These are phyloP conservation scores for Muscicapa comitata DNA, from an alignment of 2,797 vertebrate genomes.

Conservation along the genomic window DNA sequence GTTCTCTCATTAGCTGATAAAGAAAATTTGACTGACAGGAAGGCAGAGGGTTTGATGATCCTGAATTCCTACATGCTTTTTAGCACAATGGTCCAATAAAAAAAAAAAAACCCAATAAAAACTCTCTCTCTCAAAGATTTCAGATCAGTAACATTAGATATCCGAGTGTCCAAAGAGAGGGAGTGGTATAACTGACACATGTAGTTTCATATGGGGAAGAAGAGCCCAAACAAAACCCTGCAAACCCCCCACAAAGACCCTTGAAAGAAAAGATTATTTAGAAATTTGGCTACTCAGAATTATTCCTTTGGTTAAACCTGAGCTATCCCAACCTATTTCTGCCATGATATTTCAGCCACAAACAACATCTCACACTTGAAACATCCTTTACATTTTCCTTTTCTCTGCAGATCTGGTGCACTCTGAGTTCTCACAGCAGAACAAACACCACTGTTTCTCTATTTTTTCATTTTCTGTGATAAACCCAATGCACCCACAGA, in stretches of 20 bases:
- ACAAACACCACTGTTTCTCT: neutral
- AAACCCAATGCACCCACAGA: neutral
- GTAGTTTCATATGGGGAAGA: neutral
- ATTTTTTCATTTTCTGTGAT: neutral
- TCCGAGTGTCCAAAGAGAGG: neutral
- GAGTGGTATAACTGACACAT: neutral
- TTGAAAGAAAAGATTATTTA: neutral
- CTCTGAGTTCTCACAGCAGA: neutral
- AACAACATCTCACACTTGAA: neutral
- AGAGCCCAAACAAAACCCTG: rapidly evolving
- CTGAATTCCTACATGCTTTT: neutral
- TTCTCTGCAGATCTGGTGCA: neutral
- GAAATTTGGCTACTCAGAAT: neutral
- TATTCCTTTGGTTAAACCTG: neutral
- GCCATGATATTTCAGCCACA: neutral
- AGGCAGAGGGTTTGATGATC: neutral
- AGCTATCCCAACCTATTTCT: neutral
- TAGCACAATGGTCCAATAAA: neutral
- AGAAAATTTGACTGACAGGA: neutral
- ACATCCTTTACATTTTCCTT: neutral
- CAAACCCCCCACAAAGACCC: rapidly evolving
- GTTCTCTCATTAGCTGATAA: neutral
- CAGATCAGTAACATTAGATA: neutral
- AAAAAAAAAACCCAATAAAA: neutral
- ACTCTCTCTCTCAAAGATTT: neutral